Percentiles rank a stretch among this genome's conserved stretches.
Evolutionary conservation across 1,140 invertebrate species (phyloP).

Genomic region (Penaeus chinensis): DNA sequence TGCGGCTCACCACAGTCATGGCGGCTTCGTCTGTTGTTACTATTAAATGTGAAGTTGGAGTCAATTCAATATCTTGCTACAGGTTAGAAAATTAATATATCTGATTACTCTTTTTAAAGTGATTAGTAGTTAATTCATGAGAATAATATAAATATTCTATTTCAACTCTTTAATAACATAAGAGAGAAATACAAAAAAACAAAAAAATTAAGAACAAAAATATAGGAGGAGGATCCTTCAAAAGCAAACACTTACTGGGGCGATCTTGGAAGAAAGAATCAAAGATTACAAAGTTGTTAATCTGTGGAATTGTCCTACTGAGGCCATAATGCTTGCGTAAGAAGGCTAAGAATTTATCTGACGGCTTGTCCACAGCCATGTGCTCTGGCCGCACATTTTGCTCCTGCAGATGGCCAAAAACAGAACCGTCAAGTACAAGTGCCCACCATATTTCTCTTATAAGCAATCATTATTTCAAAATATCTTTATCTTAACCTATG

Average conservation of each 20-base stretch:
- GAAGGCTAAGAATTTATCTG: conserved; percentile 86
- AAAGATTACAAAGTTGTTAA: conserved; percentile 90
- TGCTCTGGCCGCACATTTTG: conserved; percentile 78
- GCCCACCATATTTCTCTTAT: background rate
- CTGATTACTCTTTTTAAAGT: conserved; percentile 46
- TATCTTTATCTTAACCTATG: background rate
- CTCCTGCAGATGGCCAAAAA: conserved; percentile 71
- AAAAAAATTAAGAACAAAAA: background rate
- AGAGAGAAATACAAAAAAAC: background rate
- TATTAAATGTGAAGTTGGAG: background rate
- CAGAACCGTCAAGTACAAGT: background rate
- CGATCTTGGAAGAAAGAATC: conserved; percentile 81
- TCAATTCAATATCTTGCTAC: background rate
- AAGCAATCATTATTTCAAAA: background rate
- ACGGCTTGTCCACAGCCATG: conserved; percentile 90
- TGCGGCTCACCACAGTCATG: conserved; percentile 42
- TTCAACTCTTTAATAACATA: background rate
- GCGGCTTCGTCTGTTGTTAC: conserved; percentile 50
- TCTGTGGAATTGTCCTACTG: conserved; percentile 79
- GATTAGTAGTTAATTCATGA: no score
- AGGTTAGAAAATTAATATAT: background rate
- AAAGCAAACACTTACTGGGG: conserved; percentile 52
- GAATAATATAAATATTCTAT: no score
- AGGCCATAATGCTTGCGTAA: conserved; percentile 85
- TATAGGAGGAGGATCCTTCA: background rate